These are phyloP conservation scores for Pyrrhosoma nymphula DNA, from an alignment of 2,888 invertebrate genomes.

Conservation along the genomic window DNA sequence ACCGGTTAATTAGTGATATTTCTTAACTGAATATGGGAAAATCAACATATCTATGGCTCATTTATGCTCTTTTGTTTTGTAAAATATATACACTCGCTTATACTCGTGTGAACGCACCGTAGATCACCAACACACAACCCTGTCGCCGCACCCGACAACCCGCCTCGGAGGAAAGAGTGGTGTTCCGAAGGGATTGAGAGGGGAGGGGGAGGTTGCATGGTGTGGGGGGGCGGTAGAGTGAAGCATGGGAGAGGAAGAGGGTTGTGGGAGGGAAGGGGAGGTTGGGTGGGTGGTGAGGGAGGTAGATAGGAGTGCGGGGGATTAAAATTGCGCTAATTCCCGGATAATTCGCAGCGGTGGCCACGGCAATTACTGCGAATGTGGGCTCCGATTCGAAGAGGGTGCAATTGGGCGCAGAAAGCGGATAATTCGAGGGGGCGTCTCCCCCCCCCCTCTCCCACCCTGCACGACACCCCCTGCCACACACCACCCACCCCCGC, in stretches of 20 bases:
- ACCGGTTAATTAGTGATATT: no score
- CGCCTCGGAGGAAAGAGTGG: no score
- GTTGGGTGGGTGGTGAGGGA: neutral
- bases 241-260: neutral
- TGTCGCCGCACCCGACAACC: no score
- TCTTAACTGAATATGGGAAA: no score
- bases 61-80: no score
- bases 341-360: slow-evolving; percentile 71
- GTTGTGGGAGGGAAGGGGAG: no score
- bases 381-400: slow-evolving; percentile 68
- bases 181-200: no score
- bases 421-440: slow-evolving; percentile 57
- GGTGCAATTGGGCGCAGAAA: slow-evolving; percentile 65
- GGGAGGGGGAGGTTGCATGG: no score
- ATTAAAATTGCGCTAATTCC: slow-evolving; percentile 72
- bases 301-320: slow-evolving; percentile 68
- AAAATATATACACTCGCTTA: no score
- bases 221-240: neutral
- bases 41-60: no score
- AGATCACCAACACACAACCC: no score
- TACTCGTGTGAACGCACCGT: no score
- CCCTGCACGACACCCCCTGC: neutral
- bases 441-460: neutral
- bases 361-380: slow-evolving; percentile 70
- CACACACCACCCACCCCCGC: neutral